Evolutionary conservation across 2,888 invertebrate species (phyloP).

Genomic region (Cataglyphis livida): DNA sequence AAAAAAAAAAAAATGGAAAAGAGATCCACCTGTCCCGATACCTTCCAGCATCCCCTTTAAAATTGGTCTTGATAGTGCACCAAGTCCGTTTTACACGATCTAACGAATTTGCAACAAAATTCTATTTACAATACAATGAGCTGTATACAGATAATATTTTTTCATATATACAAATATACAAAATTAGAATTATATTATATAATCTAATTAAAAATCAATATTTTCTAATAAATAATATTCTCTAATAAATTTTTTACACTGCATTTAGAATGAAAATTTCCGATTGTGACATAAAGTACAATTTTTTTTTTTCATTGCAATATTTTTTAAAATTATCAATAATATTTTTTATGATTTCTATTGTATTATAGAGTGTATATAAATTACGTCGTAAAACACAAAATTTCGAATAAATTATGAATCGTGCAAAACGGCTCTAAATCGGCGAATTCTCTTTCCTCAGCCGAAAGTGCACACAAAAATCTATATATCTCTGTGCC

Average conservation of each 20-base stretch:
- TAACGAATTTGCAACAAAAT: not conserved
- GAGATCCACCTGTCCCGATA: slow-evolving; percentile 53
- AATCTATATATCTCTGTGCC: not conserved
- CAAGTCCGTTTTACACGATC: not conserved
- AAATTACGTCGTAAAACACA: not conserved
- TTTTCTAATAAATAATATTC: not conserved
- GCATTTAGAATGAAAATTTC: not conserved
- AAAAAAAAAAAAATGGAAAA: not conserved
- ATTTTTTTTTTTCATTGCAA: not conserved
- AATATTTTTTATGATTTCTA: not conserved
- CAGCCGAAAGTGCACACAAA: not conserved
- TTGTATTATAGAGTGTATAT: not conserved
- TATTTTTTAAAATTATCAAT: not conserved
- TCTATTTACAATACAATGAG: slow-evolving; percentile 8
- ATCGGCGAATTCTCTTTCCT: not conserved
- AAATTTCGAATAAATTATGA: not conserved
- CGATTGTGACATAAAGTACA: not conserved
- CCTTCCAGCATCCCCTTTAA: slow-evolving; percentile 49
- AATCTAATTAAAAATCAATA: not conserved
- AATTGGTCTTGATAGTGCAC: not conserved
- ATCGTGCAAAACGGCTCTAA: not conserved
- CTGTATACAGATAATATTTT: not conserved
- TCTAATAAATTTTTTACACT: not conserved
- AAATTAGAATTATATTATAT: not conserved
- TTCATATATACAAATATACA: not conserved